Conservation (phyloP, 2,113 vertebrate species). For the Callipepla californica region DNA sequence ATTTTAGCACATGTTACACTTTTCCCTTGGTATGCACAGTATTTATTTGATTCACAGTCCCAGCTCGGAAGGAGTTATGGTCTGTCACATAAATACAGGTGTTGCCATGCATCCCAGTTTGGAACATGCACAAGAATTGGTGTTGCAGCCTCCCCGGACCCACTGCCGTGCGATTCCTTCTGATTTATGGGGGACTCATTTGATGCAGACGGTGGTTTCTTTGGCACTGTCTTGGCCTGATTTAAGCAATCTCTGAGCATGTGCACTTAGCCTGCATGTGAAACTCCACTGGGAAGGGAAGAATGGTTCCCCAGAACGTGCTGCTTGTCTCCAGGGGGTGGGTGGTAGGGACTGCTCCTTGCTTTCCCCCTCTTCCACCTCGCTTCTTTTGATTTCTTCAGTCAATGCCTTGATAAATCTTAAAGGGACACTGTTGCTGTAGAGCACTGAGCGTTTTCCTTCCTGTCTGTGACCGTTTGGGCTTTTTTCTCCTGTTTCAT, state of each 20-base stretch:
- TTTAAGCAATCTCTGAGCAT: constrained; percentile 47
- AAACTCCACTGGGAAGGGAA: neutral
- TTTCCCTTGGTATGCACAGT: constrained; percentile 1
- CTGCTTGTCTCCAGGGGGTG: constrained; percentile 44
- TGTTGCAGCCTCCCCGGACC: neutral
- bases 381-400: neutral
- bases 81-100: constrained; percentile 12
- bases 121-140: constrained; percentile 12
- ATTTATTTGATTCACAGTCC: neutral
- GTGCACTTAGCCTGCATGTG: constrained; percentile 68
- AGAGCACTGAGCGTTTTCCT: constrained; percentile 52
- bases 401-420: neutral
- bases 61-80: constrained; percentile 19
- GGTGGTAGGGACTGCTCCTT: neutral
- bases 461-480: constrained; percentile 31
- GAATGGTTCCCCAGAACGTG: neutral
- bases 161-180: neutral
- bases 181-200: neutral
- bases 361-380: constrained; percentile 13
- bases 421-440: constrained; percentile 13
- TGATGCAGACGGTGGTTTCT: neutral
- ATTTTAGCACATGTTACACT: constrained; percentile 23
- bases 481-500: neutral
- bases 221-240: constrained; percentile 39
- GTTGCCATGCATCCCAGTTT: constrained; percentile 15